Conservation (phyloP, 2,113 vertebrate genomes). For the Phylloscopus trochiloides region DNA sequence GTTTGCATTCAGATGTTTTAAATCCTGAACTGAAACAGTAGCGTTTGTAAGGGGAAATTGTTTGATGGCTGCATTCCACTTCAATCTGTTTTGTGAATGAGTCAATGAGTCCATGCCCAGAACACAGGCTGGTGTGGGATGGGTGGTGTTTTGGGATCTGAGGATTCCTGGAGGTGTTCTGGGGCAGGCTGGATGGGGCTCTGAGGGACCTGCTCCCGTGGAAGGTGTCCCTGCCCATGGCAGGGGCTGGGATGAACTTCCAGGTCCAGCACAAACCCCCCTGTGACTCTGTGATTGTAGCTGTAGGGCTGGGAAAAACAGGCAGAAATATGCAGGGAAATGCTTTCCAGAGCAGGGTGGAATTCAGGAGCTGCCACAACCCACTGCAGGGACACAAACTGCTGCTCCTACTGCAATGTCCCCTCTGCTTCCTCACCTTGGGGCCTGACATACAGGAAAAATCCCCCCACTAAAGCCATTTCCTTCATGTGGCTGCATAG, state of each 20-base stretch:
- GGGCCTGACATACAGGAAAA: neutral
- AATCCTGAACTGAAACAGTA: neutral
- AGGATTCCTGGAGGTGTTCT: neutral
- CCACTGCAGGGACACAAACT: fast-evolving
- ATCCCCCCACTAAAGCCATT: neutral
- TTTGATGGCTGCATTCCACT: neutral
- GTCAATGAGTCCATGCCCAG: neutral
- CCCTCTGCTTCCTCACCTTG: neutral
- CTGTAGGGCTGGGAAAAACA: neutral
- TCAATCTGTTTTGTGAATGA: neutral
- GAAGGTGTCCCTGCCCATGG: neutral
- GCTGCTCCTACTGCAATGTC: neutral
- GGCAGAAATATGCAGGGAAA: neutral
- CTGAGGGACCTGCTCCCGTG: neutral
- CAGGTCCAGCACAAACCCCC: neutral
- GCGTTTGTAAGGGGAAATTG: neutral
- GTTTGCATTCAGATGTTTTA: neutral
- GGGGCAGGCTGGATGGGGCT: neutral
- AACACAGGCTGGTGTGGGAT: neutral
- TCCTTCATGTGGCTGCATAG: neutral
- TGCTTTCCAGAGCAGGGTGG: neutral
- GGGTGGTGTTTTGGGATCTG: neutral
- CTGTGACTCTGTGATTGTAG: neutral
- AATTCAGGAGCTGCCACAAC: neutral
- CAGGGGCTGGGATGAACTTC: neutral